Base-by-base conservation (phyloP, 2,888 invertebrate species). In the Oeneis ivallda region DNA sequence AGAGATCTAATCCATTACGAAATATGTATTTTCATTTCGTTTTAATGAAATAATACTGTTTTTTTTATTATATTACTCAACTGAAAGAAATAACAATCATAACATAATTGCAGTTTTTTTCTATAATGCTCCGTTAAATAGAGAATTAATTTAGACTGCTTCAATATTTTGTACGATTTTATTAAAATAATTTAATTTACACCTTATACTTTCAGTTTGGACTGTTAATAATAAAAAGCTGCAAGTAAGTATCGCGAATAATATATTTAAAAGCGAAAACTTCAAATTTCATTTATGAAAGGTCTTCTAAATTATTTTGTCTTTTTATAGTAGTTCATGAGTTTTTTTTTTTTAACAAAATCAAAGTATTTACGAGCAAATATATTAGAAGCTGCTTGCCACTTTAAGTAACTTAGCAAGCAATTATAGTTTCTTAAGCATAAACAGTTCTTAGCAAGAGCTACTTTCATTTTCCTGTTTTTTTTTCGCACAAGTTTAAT, bases 11-110 rank as follows among this genome's bases (percentile, higher is more conserved):
- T 59, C 8, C 49, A 59, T 64, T 64, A 64, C 26, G n/a, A 58
- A 64, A 64, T 32, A 60, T 64, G 52, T 58, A n/a, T 54, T 15
- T 17, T 19, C 10, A 26, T 19, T 52, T n/a, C n/a, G 6, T 34
- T 7, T n/a, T n/a, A 47, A 50, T 43, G 52, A 64, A 66, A 54
- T 69, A 70, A 70, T 70, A 70, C 67, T 67, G 69, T 47, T 57
- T 61, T 64, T 60, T 53, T 64, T 63, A 56, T 60, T 52, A 67
- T 34, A 62, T 59, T 50, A 60, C 58, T 43, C 39, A 47, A 60
- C 62, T 64, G 32, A 59, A 52, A 49, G 56, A 39, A 57, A 39
- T 8, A 61, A 54, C 26, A 45, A n/a, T 7, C 49, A 58, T 58
- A 37, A 41, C 9, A n/a, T 66, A 53, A 15, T 15, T n/a, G 32